These are phyloP conservation scores for Pteropus alecto DNA, from an alignment of 2,113 vertebrate genomes.

Conservation along the genomic window DNA sequence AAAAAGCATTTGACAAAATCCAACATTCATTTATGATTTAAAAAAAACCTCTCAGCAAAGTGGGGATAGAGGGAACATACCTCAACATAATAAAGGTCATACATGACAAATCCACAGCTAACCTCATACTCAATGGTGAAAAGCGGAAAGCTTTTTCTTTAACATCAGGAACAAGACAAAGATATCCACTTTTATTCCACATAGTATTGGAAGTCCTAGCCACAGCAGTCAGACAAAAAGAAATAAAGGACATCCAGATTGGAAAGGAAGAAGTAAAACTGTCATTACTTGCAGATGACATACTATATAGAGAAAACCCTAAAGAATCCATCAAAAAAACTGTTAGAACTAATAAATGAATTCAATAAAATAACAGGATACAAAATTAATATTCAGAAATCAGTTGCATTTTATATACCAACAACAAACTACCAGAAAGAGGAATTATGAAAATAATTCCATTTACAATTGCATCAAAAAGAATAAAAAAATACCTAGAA, in stretches of 20 bases:
- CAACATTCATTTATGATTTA: neutral
- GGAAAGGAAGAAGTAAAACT: neutral
- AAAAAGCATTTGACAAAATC: neutral
- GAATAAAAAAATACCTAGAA: too few relatives aligned
- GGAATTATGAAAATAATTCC: too few relatives aligned
- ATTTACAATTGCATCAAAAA: too few relatives aligned
- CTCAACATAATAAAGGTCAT: neutral
- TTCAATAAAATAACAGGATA: neutral
- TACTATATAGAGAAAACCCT: neutral
- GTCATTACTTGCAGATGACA: neutral
- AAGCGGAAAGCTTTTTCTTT: neutral
- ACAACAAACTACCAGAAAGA: neutral
- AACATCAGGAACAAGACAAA: neutral
- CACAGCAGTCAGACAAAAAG: neutral
- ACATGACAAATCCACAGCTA: neutral
- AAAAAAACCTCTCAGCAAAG: neutral
- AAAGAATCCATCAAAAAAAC: neutral
- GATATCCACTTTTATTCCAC: neutral
- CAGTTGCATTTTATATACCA: neutral
- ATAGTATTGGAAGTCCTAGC: neutral
- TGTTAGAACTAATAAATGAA: neutral
- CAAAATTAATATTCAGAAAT: neutral
- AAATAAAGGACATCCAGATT: neutral
- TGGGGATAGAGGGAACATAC: neutral
- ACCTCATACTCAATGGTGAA: neutral